Evolutionary conservation across 2,113 vertebrate species (phyloP).

Genomic region (human): GRCh38 chr7:110386001-110386500

Average conservation of each 20-base stretch:
- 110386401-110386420: neutral
- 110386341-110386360: neutral
- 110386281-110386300: conserved; percentile 1
- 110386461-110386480: conserved; percentile 55
- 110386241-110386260: neutral
- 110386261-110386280: neutral
- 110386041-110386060: neutral
- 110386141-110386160: neutral
- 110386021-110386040: neutral
- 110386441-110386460: conserved; percentile 61
- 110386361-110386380: neutral
- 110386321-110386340: neutral
- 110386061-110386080: neutral
- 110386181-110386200: neutral
- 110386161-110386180: neutral
- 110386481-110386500: conserved; percentile 53
- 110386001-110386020: neutral
- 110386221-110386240: neutral
- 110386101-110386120: neutral
- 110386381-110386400: conserved; percentile 52
- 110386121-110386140: neutral
- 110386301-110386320: neutral
- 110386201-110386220: neutral
- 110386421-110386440: conserved; percentile 38
- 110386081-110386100: neutral